Conservation (phyloP, 2,113 vertebrate species). For the Salvelinus namaycush region DNA sequence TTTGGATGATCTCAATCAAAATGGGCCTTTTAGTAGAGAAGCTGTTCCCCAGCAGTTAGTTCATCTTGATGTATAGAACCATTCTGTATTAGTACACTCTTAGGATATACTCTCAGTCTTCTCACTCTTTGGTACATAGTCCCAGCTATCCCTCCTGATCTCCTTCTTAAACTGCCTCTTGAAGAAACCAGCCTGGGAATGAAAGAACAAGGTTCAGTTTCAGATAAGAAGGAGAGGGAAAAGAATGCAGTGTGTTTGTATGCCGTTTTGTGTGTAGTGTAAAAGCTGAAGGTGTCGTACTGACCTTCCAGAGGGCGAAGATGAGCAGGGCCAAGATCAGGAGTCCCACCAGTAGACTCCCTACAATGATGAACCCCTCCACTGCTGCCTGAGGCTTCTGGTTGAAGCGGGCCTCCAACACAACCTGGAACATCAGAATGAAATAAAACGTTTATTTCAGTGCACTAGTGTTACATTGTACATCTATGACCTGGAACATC, state of each 20-base stretch:
- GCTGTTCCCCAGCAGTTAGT: background rate
- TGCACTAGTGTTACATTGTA: no score
- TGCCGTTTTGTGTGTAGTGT: no score
- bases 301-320: conserved; percentile 88
- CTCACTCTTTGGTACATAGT: conserved; percentile 78
- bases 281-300: conserved; percentile 5
- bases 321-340: conserved; percentile 80
- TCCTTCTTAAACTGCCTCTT: conserved; percentile 80
- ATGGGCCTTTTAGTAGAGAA: background rate
- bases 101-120: conserved; percentile 69
- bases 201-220: background rate
- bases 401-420: conserved; percentile 83
- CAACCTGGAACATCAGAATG: conserved; percentile 69
- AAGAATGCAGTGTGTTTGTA: no score
- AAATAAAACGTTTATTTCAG: background rate
- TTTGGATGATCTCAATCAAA: background rate
- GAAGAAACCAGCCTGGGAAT: conserved; percentile 87
- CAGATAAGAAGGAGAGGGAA: background rate
- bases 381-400: conserved; percentile 78
- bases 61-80: background rate
- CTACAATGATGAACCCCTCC: conserved; percentile 74
- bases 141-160: conserved; percentile 85
- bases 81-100: conserved; percentile 15
- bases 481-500: no score
- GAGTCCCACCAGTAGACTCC: conserved; percentile 82